A percentile compares a stretch with the other conserved stretches of the same genome.
Conservation (phyloP, 2,113 vertebrate genomes). For the Sterrhoptilus dennistouni region DNA sequence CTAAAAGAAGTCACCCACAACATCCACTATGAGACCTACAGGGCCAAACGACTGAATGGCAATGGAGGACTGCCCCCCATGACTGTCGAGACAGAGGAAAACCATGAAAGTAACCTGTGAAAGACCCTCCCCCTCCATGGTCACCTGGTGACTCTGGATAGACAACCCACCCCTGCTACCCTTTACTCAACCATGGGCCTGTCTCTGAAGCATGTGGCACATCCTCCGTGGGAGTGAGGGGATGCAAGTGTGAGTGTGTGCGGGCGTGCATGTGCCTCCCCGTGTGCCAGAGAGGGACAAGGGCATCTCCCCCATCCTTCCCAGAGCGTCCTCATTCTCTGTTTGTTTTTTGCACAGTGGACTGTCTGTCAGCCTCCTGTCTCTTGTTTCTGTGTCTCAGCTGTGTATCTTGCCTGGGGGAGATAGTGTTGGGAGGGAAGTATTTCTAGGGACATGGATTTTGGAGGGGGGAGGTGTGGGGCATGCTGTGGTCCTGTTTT, state of each 20-base stretch:
- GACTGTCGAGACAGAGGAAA: conserved; percentile 76
- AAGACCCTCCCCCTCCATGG: not conserved
- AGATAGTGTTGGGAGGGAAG: not conserved
- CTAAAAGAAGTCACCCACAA: conserved; percentile 98
- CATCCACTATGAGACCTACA: conserved; percentile 97
- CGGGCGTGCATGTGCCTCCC: not conserved
- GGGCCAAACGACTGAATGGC: conserved; percentile 93
- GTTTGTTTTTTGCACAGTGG: conserved; percentile 53
- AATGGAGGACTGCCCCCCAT: conserved; percentile 92
- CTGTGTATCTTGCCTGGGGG: conserved; percentile 5
- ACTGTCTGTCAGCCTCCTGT: conserved; percentile 54
- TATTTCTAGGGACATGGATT: not conserved
- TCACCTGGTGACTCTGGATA: conserved; percentile 27
- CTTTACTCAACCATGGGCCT: conserved; percentile 45
- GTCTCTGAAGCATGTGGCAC: conserved; percentile 60
- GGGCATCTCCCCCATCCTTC: conserved; percentile 27
- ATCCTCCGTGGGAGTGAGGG: not conserved
- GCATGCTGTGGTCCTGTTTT: not conserved
- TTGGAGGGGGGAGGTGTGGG: not conserved
- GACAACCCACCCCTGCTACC: conserved; percentile 46
- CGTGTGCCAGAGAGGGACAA: not conserved
- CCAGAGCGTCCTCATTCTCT: not conserved
- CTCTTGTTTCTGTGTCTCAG: conserved; percentile 61
- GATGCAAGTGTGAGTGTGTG: not conserved
- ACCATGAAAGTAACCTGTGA: conserved; percentile 91